These are phyloP conservation scores for Myopa tessellatipennis DNA, from an alignment of 2,888 invertebrate genomes.

Conservation along the genomic window DNA sequence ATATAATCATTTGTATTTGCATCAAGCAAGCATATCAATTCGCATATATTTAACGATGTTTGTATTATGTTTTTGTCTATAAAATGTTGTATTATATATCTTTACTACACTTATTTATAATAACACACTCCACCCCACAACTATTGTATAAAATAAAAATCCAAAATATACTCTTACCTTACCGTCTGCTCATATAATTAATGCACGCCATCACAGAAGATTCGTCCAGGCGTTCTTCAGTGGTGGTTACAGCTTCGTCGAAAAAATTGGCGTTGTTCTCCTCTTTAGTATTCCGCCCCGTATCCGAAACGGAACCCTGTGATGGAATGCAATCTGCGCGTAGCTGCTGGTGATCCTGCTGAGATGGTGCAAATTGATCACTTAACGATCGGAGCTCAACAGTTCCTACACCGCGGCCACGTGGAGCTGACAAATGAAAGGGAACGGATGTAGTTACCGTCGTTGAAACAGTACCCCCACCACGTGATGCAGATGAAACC, in stretches of 20 bases:
- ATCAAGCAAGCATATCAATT: too few species aligned
- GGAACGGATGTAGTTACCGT: background rate
- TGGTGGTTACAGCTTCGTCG: background rate
- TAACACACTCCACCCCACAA: too few species aligned
- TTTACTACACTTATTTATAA: too few species aligned
- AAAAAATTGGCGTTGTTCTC: background rate
- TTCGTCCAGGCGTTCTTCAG: background rate
- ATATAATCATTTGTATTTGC: too few species aligned
- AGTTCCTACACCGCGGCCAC: background rate
- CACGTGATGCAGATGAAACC: background rate
- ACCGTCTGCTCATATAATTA: conserved; percentile 38
- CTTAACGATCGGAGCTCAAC: too few species aligned
- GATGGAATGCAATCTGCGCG: too few species aligned
- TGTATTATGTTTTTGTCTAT: too few species aligned
- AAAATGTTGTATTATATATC: too few species aligned
- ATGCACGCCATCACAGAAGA: background rate
- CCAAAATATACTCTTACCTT: conserved; percentile 42
- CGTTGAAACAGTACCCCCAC: background rate
- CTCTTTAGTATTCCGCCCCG: background rate
- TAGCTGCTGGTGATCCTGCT: background rate
- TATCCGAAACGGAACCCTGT: background rate
- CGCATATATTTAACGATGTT: too few species aligned
- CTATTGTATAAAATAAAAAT: background rate
- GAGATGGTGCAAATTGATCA: background rate
- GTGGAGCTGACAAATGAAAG: background rate